Conservation (phyloP, 2,113 vertebrate genomes). For the Microtus oregoni region DNA sequence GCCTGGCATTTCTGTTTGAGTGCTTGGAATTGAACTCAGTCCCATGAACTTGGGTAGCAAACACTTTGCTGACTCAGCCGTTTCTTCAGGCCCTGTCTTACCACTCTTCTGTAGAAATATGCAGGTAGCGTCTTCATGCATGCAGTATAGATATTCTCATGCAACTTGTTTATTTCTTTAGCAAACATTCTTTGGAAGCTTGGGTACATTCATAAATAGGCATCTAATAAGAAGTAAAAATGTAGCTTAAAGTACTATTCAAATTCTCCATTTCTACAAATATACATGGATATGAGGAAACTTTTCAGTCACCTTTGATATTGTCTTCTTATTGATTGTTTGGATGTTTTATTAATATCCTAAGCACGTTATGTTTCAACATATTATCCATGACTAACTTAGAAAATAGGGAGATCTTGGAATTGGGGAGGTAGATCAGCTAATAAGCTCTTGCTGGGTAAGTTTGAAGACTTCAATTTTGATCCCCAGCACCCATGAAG, state of each 20-base stretch:
- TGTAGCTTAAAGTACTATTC: not conserved
- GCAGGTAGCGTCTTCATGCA: not conserved
- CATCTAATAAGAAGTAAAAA: conserved; percentile 1
- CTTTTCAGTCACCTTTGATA: not conserved
- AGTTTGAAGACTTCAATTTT: too few relatives aligned
- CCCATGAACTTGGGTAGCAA: not conserved
- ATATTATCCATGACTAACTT: not conserved
- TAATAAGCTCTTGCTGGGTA: not conserved
- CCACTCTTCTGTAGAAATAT: not conserved
- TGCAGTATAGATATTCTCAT: not conserved
- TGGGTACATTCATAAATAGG: not conserved
- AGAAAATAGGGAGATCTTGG: not conserved
- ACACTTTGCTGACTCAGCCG: not conserved
- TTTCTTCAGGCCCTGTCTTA: not conserved
- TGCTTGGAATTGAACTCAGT: not conserved
- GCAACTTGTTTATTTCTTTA: conserved; percentile 40
- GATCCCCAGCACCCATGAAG: not conserved
- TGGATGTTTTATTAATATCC: not conserved
- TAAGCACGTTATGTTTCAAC: not conserved
- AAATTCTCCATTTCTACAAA: not conserved
- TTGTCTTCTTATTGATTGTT: not conserved
- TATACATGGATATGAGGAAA: not conserved
- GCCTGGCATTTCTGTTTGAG: not conserved
- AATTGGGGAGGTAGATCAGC: not conserved
- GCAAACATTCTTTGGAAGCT: not conserved